Percentiles rank a stretch among this genome's conserved stretches.
These are phyloP conservation scores for Macrochelys suwanniensis DNA, from an alignment of 2,797 vertebrate genomes.

Conservation along the genomic window DNA sequence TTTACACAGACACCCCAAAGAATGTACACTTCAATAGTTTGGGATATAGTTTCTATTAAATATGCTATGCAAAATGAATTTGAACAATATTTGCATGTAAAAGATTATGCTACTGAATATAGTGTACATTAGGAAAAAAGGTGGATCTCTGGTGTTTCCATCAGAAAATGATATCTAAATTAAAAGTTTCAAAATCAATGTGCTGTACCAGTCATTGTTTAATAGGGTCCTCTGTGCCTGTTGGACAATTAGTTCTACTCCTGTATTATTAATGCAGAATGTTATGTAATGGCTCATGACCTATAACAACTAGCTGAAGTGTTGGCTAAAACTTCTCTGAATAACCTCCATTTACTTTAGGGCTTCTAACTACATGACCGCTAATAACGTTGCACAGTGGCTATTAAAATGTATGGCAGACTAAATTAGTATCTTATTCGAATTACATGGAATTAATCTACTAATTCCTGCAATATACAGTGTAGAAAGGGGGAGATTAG, in stretches of 20 bases:
- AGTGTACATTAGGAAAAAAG: neutral
- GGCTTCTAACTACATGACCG: constrained; percentile 9
- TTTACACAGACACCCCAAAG: neutral
- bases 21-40: neutral
- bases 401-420: constrained; percentile 48
- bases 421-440: constrained; percentile 44
- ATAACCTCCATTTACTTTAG: constrained; percentile 46
- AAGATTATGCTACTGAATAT: neutral
- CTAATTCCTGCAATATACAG: constrained; percentile 31
- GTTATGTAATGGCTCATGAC: constrained; percentile 58
- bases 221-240: constrained; percentile 51
- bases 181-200: constrained; percentile 45
- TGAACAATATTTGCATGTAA: neutral
- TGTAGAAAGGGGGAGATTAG: neutral
- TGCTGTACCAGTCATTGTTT: constrained; percentile 44
- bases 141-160: neutral
- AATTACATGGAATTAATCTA: constrained; percentile 52
- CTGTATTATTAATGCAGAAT: constrained; percentile 66
- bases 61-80: neutral
- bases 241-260: constrained; percentile 65
- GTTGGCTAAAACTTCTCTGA: constrained; percentile 39
- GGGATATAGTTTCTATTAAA: neutral
- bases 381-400: constrained; percentile 13
- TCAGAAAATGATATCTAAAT: constrained; percentile 36
- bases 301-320: constrained; percentile 52